A percentile compares a stretch with the other conserved stretches of the same genome.
Evolutionary conservation across 2,113 vertebrate genomes (phyloP).

Genomic region (Origma solitaria): DNA sequence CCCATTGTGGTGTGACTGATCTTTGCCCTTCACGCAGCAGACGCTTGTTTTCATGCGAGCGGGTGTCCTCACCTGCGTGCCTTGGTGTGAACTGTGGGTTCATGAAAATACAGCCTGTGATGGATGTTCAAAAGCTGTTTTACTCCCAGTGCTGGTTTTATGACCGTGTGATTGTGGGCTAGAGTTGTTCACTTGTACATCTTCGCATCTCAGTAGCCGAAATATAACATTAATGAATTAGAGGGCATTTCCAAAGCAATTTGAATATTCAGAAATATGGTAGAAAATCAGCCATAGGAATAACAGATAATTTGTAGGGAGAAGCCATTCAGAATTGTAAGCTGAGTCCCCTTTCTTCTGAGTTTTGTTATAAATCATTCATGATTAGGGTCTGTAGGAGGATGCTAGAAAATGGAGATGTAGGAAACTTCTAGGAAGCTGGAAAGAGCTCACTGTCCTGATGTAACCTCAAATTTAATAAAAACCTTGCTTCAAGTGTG

Average conservation of each 20-base stretch:
- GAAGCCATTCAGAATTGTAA: neutral
- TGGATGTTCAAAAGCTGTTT: neutral
- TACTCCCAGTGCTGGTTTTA: neutral
- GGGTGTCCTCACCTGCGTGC: neutral
- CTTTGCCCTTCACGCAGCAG: neutral
- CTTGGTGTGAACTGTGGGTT: neutral
- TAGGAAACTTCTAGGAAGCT: neutral
- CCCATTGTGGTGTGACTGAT: neutral
- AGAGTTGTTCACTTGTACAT: neutral
- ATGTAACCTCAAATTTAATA: neutral
- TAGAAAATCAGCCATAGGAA: neutral
- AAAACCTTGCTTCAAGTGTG: neutral
- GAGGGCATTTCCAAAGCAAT: neutral
- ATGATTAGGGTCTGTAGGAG: neutral
- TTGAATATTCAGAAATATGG: neutral
- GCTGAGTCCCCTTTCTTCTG: neutral
- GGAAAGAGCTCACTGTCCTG: neutral
- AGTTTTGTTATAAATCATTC: constrained; percentile 15
- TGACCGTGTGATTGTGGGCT: neutral
- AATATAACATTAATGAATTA: neutral
- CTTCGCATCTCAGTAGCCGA: neutral
- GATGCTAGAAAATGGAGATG: neutral
- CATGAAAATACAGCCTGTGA: neutral
- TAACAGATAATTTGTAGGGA: neutral
- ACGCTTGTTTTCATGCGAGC: neutral